Evolutionary conservation across 1,140 invertebrate species (phyloP).

Genomic region (Phortica variegata): DNA sequence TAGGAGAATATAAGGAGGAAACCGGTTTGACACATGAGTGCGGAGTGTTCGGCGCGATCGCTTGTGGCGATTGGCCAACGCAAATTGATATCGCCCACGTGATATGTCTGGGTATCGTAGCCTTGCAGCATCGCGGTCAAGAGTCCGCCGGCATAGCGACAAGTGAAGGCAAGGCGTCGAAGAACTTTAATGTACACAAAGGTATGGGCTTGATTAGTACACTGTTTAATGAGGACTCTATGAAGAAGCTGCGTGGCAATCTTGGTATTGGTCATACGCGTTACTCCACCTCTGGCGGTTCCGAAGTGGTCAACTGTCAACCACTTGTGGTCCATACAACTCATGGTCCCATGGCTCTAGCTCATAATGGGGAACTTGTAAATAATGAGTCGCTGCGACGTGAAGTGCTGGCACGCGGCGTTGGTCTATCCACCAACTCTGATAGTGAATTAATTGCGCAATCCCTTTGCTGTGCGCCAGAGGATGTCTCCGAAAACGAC

Average conservation of each 20-base stretch:
- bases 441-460: slow-evolving; percentile 97
- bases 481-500: slow-evolving; percentile 77
- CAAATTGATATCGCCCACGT: slow-evolving; percentile 71
- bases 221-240: slow-evolving; percentile 88
- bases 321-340: slow-evolving; percentile 96
- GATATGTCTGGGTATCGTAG: slow-evolving; percentile 85
- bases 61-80: slow-evolving; percentile 84
- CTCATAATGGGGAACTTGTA: slow-evolving; percentile 96
- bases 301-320: slow-evolving; percentile 91
- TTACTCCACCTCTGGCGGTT: slow-evolving; percentile 93
- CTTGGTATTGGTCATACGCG: slow-evolving; percentile 94
- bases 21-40: slow-evolving; percentile 87
- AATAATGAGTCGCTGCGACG: slow-evolving; percentile 86
- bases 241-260: slow-evolving; percentile 85
- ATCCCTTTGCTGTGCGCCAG: slow-evolving; percentile 87
- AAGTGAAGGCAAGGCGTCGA: slow-evolving; percentile 75
- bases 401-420: slow-evolving; percentile 83
- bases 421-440: slow-evolving; percentile 91
- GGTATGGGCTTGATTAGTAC: slow-evolving; percentile 93
- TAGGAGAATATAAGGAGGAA: slow-evolving; percentile 38
- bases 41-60: slow-evolving; percentile 92
- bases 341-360: slow-evolving; percentile 89
- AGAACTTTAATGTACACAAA: slow-evolving; percentile 83
- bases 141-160: slow-evolving; percentile 97
- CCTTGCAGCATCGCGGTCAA: slow-evolving; percentile 94